Percentiles rank a stretch among this genome's conserved stretches.
These are phyloP conservation scores for Varanus komodoensis DNA, from an alignment of 2,113 vertebrate species.

Conservation along the genomic window DNA sequence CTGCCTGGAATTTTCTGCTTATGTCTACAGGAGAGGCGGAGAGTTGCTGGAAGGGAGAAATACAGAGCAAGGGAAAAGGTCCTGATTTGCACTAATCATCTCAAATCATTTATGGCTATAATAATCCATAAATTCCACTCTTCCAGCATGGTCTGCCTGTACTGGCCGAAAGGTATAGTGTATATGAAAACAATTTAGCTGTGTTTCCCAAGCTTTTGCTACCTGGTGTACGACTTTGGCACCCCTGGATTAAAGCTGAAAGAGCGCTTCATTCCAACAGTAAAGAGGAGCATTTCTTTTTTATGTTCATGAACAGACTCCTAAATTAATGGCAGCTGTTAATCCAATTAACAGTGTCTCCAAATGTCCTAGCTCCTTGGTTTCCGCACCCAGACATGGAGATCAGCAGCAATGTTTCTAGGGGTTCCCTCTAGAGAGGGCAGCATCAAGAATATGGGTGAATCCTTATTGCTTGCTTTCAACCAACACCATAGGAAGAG, in stretches of 20 bases:
- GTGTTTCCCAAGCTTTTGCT: background rate
- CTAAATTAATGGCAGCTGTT: background rate
- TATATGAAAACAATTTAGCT: background rate
- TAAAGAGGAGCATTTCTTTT: background rate
- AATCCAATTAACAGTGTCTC: no score
- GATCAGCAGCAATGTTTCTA: no score
- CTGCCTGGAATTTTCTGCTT: slow-evolving; percentile 14
- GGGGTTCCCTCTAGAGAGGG: no score
- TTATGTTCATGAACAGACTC: background rate
- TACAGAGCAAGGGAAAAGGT: slow-evolving; percentile 39
- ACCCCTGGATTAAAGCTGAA: background rate
- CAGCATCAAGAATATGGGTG: no score
- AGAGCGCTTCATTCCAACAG: background rate
- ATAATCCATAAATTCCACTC: background rate
- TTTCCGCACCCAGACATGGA: no score
- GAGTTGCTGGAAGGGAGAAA: slow-evolving; percentile 47
- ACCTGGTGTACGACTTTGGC: background rate
- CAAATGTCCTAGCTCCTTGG: no score
- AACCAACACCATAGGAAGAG: background rate
- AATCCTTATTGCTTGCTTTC: no score
- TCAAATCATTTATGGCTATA: slow-evolving; percentile 44
- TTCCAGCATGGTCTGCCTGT: background rate
- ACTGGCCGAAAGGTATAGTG: rapidly evolving
- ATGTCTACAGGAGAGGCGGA: background rate
- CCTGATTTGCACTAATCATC: slow-evolving; percentile 41